phyloP scores from a whole-genome alignment of 2,113 vertebrate species.

The Ptilonorhynchus violaceus region DNA sequence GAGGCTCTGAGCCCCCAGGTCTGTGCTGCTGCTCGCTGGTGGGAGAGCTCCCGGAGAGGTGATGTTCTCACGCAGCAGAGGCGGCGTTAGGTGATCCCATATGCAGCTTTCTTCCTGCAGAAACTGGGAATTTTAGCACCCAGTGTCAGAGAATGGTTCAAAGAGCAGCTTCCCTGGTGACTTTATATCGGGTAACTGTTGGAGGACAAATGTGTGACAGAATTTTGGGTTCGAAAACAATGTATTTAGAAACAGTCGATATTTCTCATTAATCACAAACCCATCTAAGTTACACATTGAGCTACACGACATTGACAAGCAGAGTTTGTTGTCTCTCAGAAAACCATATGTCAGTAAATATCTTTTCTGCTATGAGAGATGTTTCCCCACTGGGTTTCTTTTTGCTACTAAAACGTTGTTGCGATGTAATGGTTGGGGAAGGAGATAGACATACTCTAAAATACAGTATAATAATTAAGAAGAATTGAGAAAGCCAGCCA shows the following conservation, averaged over 20 bases:
- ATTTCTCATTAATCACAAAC: neutral
- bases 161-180: neutral
- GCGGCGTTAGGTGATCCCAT: accelerated
- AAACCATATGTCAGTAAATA: neutral
- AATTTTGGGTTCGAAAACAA: neutral
- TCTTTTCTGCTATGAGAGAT: neutral
- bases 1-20: neutral
- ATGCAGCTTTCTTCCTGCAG: neutral
- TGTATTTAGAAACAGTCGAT: neutral
- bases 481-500: neutral
- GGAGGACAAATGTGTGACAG: neutral
- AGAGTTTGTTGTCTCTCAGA: neutral
- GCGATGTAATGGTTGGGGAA: neutral
- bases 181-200: neutral
- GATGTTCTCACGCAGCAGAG: neutral
- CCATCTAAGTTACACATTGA: neutral
- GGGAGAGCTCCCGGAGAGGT: neutral
- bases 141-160: neutral
- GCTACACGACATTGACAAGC: neutral
- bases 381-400: neutral
- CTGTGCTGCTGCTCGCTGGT: neutral
- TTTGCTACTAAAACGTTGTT: neutral
- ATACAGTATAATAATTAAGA: neutral
- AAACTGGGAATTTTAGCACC: neutral
- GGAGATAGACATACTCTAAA: accelerated